Evolutionary conservation across 35 echinoderm and acorn worm species (phyloP).

Genomic region (Lytechinus variegatus): DNA sequence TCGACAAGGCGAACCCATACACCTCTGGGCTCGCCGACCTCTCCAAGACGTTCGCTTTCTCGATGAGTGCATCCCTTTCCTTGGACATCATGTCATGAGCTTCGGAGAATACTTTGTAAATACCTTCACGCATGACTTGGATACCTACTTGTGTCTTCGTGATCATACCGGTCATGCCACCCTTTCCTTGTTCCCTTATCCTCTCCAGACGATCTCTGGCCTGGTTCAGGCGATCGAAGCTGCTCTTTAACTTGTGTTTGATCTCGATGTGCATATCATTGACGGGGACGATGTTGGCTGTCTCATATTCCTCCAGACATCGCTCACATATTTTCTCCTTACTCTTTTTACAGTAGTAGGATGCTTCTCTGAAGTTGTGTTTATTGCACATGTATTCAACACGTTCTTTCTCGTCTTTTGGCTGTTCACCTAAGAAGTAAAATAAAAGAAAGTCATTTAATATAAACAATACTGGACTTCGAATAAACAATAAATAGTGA

Average conservation of each 20-base stretch:
- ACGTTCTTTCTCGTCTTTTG: neutral
- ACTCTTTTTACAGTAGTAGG: slow-evolving; percentile 6
- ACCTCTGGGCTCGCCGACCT: neutral
- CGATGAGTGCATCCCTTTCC: neutral
- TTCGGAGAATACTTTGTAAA: slow-evolving; percentile 32
- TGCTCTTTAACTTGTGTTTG: neutral
- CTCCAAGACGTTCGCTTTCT: slow-evolving; percentile 1
- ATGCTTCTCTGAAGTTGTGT: slow-evolving; percentile 8
- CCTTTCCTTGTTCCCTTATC: neutral
- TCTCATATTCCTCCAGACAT: neutral
- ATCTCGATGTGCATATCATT: slow-evolving; percentile 18
- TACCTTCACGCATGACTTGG: slow-evolving; percentile 17
- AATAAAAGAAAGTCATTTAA: neutral
- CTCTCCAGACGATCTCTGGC: neutral
- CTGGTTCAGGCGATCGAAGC: neutral
- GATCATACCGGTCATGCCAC: slow-evolving; percentile 8
- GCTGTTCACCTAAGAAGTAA: neutral
- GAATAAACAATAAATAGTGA: no score
- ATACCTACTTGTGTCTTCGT: slow-evolving; percentile 18
- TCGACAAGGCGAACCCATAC: slow-evolving; percentile 16
- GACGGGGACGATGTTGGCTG: neutral
- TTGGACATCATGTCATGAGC: neutral
- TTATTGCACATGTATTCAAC: slow-evolving; percentile 27
- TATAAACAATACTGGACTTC: neutral
- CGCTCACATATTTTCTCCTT: neutral